These are phyloP conservation scores for Xenus cinereus DNA, from an alignment of 2,113 vertebrate genomes.

Conservation along the genomic window DNA sequence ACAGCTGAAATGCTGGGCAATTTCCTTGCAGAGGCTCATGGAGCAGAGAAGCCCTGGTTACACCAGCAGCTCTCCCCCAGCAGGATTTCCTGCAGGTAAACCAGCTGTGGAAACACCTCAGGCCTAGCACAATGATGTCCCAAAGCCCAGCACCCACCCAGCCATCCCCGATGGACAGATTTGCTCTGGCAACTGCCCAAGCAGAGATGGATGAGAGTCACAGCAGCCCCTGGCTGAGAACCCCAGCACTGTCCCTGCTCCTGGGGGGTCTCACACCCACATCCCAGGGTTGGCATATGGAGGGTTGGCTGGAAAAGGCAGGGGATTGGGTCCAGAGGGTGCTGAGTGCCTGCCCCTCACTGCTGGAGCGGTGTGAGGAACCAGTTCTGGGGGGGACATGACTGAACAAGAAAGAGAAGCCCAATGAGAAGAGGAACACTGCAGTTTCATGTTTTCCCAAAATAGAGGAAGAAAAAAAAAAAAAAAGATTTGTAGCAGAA, in stretches of 20 bases:
- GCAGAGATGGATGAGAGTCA: background rate
- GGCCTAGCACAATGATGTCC: background rate
- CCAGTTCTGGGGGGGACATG: background rate
- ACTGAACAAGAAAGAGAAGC: background rate
- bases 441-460: accelerated
- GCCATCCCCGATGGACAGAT: background rate
- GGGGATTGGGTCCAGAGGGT: background rate
- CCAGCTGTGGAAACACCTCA: background rate
- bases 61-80: background rate
- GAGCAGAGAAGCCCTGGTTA: background rate
- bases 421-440: accelerated
- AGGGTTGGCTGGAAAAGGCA: background rate
- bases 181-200: background rate
- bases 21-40: background rate
- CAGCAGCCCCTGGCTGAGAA: background rate
- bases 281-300: background rate
- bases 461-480: background rate
- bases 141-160: background rate
- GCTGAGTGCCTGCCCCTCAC: background rate
- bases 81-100: background rate
- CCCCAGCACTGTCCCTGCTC: background rate
- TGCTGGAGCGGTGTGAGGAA: background rate
- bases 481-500: background rate
- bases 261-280: background rate
- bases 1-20: background rate